Percentiles rank a stretch among this genome's conserved stretches.
These are phyloP conservation scores for Leptopilina syphax DNA, from an alignment of 2,888 invertebrate species.

Conservation along the genomic window DNA sequence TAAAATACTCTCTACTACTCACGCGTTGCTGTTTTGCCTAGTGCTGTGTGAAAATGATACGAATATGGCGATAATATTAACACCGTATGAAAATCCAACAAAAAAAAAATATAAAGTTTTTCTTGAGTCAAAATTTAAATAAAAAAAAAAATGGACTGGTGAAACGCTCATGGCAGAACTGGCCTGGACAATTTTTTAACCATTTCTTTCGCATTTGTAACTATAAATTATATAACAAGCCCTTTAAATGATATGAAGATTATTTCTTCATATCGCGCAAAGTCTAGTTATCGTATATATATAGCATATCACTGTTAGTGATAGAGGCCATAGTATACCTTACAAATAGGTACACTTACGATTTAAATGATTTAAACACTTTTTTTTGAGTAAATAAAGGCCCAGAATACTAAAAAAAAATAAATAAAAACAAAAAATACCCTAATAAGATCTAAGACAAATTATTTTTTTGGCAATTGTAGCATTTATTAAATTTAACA, in stretches of 20 bases:
- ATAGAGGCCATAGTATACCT: slow-evolving; percentile 30
- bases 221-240: slow-evolving; percentile 55
- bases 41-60: slow-evolving; percentile 56
- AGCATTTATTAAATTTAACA: slow-evolving; percentile 31
- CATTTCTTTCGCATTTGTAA: slow-evolving; percentile 60
- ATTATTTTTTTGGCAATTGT: slow-evolving; percentile 45
- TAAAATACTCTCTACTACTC: slow-evolving; percentile 30
- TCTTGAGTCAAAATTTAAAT: slow-evolving; percentile 39
- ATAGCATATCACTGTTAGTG: slow-evolving; percentile 40
- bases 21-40: slow-evolving; percentile 51
- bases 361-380: slow-evolving; percentile 30
- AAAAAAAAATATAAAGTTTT: slow-evolving; percentile 53
- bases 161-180: slow-evolving; percentile 53
- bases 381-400: not conserved
- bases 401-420: slow-evolving; percentile 22
- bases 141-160: slow-evolving; percentile 55
- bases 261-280: slow-evolving; percentile 64
- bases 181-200: slow-evolving; percentile 54
- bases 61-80: slow-evolving; percentile 59
- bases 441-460: not conserved
- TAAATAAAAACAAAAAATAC: not conserved
- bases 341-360: slow-evolving; percentile 31
- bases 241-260: slow-evolving; percentile 62
- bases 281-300: slow-evolving; percentile 60
- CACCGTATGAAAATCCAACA: slow-evolving; percentile 52